phyloP scores from a whole-genome alignment of 2,797 vertebrate genomes.

The Pangasius krempfi region DNA sequence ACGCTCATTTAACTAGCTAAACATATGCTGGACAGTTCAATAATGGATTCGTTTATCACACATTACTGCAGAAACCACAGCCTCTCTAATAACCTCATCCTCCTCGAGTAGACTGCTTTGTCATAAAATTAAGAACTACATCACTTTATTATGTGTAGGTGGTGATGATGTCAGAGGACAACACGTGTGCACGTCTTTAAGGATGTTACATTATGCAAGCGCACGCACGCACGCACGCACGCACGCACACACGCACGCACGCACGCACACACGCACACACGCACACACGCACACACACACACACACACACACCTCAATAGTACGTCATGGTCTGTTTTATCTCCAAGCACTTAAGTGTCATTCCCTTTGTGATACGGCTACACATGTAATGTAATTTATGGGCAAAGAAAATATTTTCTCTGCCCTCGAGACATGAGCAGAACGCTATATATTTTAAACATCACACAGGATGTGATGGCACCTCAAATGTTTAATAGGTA shows the following conservation, averaged over 20 bases:
- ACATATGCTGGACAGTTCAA: background rate
- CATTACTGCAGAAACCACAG: constrained; percentile 6
- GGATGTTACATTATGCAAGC: constrained; percentile 14
- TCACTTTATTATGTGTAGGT: constrained; percentile 32
- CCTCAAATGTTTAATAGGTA: constrained; percentile 4
- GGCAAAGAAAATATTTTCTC: constrained; percentile 57
- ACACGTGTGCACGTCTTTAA: constrained; percentile 37
- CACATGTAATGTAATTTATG: constrained; percentile 56
- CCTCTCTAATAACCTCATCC: background rate
- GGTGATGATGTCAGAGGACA: constrained; percentile 29
- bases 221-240: constrained; percentile 1
- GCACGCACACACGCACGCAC: constrained; percentile 30
- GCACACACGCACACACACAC: constrained; percentile 12
- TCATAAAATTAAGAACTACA: background rate
- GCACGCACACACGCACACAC: background rate
- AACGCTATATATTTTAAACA: background rate
- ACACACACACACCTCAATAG: background rate
- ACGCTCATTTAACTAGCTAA: constrained; percentile 2
- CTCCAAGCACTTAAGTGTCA: constrained; percentile 26
- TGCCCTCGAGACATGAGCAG: background rate
- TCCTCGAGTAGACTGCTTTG: background rate
- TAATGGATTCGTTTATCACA: constrained; percentile 10
- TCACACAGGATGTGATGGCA: background rate
- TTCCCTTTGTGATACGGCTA: constrained; percentile 46
- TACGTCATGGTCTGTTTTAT: constrained; percentile 37